Evolutionary conservation across 2,888 invertebrate genomes (phyloP).

Genomic region (Alitta virens): DNA sequence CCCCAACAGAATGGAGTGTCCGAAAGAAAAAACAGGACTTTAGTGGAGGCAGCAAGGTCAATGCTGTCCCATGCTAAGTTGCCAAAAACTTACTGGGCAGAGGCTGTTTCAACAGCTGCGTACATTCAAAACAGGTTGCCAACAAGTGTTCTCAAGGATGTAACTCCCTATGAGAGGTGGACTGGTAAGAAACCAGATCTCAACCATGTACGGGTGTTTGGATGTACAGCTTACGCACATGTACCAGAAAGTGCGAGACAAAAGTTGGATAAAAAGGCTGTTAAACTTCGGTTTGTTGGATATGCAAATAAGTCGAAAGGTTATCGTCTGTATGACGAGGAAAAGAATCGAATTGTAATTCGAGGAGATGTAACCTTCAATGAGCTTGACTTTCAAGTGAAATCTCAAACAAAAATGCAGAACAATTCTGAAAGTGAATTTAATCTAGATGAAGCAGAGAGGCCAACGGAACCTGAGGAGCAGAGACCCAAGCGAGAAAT

Average conservation of each 20-base stretch:
- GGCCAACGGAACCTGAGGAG: neutral
- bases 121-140: neutral
- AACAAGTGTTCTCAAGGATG: neutral
- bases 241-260: constrained; percentile 19
- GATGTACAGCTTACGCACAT: constrained; percentile 22
- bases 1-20: constrained; percentile 48
- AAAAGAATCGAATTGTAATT: constrained; percentile 1
- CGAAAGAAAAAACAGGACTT: constrained; percentile 41
- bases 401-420: no score
- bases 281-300: constrained; percentile 20
- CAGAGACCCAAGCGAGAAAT: neutral
- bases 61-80: constrained; percentile 29
- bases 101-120: constrained; percentile 40
- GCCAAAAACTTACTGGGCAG: constrained; percentile 41
- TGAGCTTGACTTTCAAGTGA: no score
- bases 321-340: constrained; percentile 17
- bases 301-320: constrained; percentile 20
- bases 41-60: constrained; percentile 40
- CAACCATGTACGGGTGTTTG: constrained; percentile 24
- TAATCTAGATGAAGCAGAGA: no score
- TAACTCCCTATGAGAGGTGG: neutral
- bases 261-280: constrained; percentile 14
- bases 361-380: constrained; percentile 26
- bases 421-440: no score
- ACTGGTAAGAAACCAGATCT: neutral